phyloP scores from a whole-genome alignment of 2,113 vertebrate species.

The Rhinolophus ferrumequinum region DNA sequence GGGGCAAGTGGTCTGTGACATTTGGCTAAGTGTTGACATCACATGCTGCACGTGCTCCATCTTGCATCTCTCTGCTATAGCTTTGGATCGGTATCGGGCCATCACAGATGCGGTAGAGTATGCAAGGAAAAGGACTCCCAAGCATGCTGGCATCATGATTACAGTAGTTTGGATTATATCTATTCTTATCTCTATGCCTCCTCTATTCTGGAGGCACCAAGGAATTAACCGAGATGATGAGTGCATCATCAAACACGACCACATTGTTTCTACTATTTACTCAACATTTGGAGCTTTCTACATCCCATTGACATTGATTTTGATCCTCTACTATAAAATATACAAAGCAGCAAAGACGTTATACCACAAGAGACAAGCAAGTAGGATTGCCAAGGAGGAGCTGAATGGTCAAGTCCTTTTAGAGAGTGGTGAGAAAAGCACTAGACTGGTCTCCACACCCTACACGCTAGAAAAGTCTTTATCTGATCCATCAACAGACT shows the following conservation, averaged over 20 bases:
- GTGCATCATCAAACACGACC: slow-evolving; percentile 96
- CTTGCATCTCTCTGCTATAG: slow-evolving; percentile 96
- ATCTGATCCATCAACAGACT: slow-evolving; percentile 93
- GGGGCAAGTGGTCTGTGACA: slow-evolving; percentile 94
- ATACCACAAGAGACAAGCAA: slow-evolving; percentile 93
- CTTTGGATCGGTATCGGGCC: slow-evolving; percentile 95
- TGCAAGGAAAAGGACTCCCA: slow-evolving; percentile 94
- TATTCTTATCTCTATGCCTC: slow-evolving; percentile 95
- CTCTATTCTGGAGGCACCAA: slow-evolving; percentile 95
- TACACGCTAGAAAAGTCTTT: slow-evolving; percentile 91
- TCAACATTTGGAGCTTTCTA: slow-evolving; percentile 98
- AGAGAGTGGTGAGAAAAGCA: slow-evolving; percentile 89
- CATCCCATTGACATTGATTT: slow-evolving; percentile 94
- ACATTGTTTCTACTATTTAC: slow-evolving; percentile 95
- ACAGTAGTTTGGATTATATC: slow-evolving; percentile 95
- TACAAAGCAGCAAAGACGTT: slow-evolving; percentile 96
- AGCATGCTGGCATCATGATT: slow-evolving; percentile 94
- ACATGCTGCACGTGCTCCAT: slow-evolving; percentile 98
- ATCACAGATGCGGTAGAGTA: slow-evolving; percentile 98
- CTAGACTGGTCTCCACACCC: slow-evolving; percentile 86
- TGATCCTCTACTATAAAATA: slow-evolving; percentile 99
- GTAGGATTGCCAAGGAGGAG: slow-evolving; percentile 90
- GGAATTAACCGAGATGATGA: slow-evolving; percentile 89
- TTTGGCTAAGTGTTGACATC: slow-evolving; percentile 97
- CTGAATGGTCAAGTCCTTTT: slow-evolving; percentile 93